Evolutionary conservation across 1,140 invertebrate genomes (phyloP), one percentile per base, ranked within the genome.

Genomic region (Callitettix versicolor): DNA sequence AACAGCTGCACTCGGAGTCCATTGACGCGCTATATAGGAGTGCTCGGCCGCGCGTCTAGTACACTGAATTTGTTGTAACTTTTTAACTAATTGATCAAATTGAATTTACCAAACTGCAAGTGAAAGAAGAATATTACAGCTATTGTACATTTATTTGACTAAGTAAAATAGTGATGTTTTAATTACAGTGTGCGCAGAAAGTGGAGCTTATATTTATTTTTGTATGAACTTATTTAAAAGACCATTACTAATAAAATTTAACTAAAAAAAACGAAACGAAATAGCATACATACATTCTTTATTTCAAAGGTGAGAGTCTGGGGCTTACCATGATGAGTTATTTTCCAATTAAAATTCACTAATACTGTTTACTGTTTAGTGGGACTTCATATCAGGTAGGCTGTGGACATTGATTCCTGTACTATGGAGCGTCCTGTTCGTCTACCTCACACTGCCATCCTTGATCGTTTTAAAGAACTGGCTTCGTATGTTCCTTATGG

Each of bases 401-500:
- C 9, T 26, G 2, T n/a, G 34, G 48, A 7, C 26, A 4, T 9
- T 51, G 7, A n/a, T 14, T 15, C 33, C 51, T 3, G 34, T 42
- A 24, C 38, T 53, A 36, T 53, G 51, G 51, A 42, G 51, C 40
- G 38, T 24, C 38, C 15, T 43, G 11, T 5, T 58, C 44, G 49
- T 58, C 41, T 46, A 33, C 43, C 9, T 57, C 24, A 20, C 24
- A 14, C 56, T 34, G 42, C 26, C 46, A 17, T 41, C 40, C n/a
- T 21, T 55, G 14, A 12, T n/a, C 2, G 30, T 40, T n/a, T 15
- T 56, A 11, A 36, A 41, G 24, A 24, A 42, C 26, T 59, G 58
- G 58, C 41, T 59, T 1, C 40, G 54, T 30, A 48, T 59, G 21
- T 59, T 56, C 22, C 21, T 56, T 1, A 44, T 51, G 43, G 48